A percentile compares a stretch with the other conserved stretches of the same genome.
These are phyloP conservation scores for Drosophila nr. medialis DNA, from an alignment of 2,888 invertebrate species.

Conservation along the genomic window DNA sequence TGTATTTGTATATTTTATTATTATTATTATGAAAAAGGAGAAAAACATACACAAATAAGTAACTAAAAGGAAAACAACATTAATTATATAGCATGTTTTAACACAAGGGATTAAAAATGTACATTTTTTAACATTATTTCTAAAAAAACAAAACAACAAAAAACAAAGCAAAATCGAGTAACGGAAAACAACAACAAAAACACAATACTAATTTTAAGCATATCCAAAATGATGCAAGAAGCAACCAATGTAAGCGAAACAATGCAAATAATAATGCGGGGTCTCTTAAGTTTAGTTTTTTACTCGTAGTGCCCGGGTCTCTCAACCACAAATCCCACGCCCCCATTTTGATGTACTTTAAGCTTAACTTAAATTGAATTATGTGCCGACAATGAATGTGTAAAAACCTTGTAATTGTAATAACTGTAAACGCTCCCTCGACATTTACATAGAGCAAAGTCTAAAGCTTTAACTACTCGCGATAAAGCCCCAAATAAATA, in stretches of 20 bases:
- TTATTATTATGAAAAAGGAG: neutral
- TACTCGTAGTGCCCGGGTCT: slow-evolving; percentile 19
- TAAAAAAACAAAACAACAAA: slow-evolving; percentile 30
- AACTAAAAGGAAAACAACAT: slow-evolving; percentile 17
- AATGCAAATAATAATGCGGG: slow-evolving; percentile 50
- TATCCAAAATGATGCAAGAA: slow-evolving; percentile 30
- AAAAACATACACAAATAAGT: slow-evolving; percentile 10
- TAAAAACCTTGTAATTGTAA: slow-evolving; percentile 53
- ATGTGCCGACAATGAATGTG: slow-evolving; percentile 52
- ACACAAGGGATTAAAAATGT: slow-evolving; percentile 81
- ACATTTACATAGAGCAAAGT: slow-evolving; percentile 52
- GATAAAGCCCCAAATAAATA: neutral
- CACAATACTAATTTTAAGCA: slow-evolving; percentile 46
- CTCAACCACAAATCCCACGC: slow-evolving; percentile 7
- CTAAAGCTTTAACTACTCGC: slow-evolving; percentile 64
- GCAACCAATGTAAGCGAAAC: slow-evolving; percentile 57
- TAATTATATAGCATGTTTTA: slow-evolving; percentile 59
- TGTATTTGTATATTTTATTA: slow-evolving; percentile 28
- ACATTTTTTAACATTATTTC: slow-evolving; percentile 72
- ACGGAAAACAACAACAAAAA: slow-evolving; percentile 18
- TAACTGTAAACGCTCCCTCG: slow-evolving; percentile 37
- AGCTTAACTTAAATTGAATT: slow-evolving; percentile 15
- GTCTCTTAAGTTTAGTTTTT: slow-evolving; percentile 53
- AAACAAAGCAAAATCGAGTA: slow-evolving; percentile 9
- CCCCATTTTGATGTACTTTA: slow-evolving; percentile 36